Percentiles rank a stretch among this genome's conserved stretches.
phyloP scores from a whole-genome alignment of 2,113 vertebrate genomes.

The Microtus oregoni region DNA sequence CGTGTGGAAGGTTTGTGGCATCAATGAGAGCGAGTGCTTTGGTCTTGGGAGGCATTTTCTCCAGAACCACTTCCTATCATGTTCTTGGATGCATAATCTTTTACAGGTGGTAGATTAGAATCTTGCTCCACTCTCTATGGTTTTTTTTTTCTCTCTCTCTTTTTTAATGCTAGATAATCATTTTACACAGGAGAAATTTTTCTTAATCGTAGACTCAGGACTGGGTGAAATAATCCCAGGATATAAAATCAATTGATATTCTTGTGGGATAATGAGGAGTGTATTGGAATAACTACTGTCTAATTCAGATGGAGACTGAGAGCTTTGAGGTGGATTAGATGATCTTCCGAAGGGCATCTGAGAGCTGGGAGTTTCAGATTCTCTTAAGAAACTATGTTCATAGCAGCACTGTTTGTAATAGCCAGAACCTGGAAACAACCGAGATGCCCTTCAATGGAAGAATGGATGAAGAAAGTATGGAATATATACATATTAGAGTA shows the following conservation, averaged over 20 bases:
- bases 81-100: neutral
- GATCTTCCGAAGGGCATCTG: neutral
- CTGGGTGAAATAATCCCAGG: neutral
- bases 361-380: neutral
- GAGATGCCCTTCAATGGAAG: no score
- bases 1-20: neutral
- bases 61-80: neutral
- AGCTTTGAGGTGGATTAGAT: neutral
- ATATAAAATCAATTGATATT: neutral
- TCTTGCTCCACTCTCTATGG: neutral
- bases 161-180: neutral
- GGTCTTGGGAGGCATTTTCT: neutral
- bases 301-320: neutral
- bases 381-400: neutral
- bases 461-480: no score
- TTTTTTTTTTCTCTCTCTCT: neutral
- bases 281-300: neutral
- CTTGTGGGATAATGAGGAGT: neutral
- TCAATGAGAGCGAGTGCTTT: neutral
- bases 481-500: no score
- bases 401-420: no score
- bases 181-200: neutral
- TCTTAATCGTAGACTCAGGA: neutral
- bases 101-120: neutral
- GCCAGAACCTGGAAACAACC: no score